Conservation (phyloP, 1,140 invertebrate species). For the Drosophila insularis region DNA sequence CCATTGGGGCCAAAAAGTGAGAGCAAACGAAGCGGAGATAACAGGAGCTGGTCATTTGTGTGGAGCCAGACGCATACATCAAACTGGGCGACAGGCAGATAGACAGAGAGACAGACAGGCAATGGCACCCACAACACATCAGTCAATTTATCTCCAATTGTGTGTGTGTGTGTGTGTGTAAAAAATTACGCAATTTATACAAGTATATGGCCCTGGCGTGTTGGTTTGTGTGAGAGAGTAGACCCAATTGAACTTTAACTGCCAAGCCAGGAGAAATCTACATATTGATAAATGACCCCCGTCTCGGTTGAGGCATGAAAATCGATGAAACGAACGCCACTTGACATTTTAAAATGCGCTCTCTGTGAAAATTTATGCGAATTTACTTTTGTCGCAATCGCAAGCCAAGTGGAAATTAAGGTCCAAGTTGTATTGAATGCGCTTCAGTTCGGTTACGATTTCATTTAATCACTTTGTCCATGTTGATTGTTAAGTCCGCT, state of each 20-base stretch:
- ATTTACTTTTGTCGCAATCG: conserved; percentile 42
- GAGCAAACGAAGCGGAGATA: conserved; percentile 36
- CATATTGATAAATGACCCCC: conserved; percentile 77
- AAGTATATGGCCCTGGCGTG: conserved; percentile 15
- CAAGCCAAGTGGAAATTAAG: conserved; percentile 20
- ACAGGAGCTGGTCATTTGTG: conserved; percentile 33
- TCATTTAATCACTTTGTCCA: conserved; percentile 56
- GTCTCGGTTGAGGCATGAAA: conserved; percentile 46
- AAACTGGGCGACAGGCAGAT: conserved; percentile 40
- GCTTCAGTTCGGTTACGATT: conserved; percentile 55
- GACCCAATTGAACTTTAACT: conserved; percentile 57
- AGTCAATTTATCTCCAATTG: conserved; percentile 72
- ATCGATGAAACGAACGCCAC: conserved; percentile 60
- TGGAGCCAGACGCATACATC: conserved; percentile 68
- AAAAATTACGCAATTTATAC: conserved; percentile 71
- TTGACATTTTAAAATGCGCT: conserved; percentile 52
- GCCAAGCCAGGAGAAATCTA: conserved; percentile 55
- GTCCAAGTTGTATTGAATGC: conserved; percentile 2
- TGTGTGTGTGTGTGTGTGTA: conserved; percentile 42
- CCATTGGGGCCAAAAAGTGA: conserved; percentile 56
- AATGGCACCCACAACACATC: conserved; percentile 64
- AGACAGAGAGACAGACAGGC: conserved; percentile 33
- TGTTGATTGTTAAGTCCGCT: conserved; percentile 45
- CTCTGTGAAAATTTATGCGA: conserved; percentile 44
- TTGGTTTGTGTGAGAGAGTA: conserved; percentile 14